phyloP scores from a whole-genome alignment of 2,113 vertebrate genomes.

The Australoheros scitulus region DNA sequence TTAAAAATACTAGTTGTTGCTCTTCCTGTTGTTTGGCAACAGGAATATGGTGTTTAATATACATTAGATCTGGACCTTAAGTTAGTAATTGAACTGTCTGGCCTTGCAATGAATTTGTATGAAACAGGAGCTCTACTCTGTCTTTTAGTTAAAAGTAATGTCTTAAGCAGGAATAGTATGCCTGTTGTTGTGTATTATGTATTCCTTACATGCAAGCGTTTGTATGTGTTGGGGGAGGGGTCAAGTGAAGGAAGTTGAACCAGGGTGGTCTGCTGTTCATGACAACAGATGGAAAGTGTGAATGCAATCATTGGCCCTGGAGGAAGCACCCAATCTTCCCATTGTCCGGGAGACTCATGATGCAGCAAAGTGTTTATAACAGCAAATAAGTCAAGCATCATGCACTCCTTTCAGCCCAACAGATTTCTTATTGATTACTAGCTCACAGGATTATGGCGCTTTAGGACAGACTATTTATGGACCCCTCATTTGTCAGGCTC shows the following conservation, averaged over 20 bases:
- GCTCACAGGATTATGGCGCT: neutral
- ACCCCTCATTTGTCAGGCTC: constrained; percentile 36
- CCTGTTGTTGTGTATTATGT: constrained; percentile 4
- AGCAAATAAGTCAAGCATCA: constrained; percentile 9
- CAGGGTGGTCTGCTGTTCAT: constrained; percentile 71
- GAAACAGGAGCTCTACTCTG: neutral
- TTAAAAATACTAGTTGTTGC: constrained; percentile 26
- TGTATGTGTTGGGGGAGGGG: constrained; percentile 64
- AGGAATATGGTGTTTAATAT: neutral
- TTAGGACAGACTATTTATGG: constrained; percentile 42
- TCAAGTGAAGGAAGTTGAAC: constrained; percentile 64
- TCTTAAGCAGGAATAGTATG: neutral
- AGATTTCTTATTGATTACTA: constrained; percentile 51
- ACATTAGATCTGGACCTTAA: neutral
- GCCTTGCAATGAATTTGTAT: neutral
- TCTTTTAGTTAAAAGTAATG: neutral
- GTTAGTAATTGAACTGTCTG: neutral
- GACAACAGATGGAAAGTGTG: constrained; percentile 77
- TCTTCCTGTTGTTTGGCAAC: constrained; percentile 22
- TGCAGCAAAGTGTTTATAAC: constrained; percentile 7
- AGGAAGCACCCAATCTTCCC: constrained; percentile 27
- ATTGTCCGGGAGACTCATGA: constrained; percentile 6
- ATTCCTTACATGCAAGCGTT: constrained; percentile 27
- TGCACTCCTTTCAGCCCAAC: constrained; percentile 4
- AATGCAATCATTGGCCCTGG: constrained; percentile 56